Base-by-base conservation (phyloP, 1,140 invertebrate genomes). In the Ceratina australensis region DNA sequence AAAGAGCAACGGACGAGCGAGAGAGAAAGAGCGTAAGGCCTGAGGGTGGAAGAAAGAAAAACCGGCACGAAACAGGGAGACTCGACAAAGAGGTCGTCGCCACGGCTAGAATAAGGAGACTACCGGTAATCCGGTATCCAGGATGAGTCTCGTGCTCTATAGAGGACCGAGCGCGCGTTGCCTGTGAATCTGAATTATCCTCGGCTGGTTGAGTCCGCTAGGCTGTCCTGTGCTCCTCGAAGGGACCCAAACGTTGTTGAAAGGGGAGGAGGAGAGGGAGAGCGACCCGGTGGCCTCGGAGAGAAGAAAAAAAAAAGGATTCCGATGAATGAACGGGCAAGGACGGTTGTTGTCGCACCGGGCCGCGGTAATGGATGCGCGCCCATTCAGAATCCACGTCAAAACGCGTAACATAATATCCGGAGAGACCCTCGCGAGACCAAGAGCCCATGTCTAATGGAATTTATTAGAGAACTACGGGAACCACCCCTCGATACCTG, bases 351-450 rank as follows among this genome's bases (percentile, higher is more conserved):
- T 88, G 89, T 89, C 87, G 86, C 88, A 89, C 86, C 89, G 80
- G 88, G 87, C 87, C 74, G 72, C 80, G 16, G 88, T 89, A 90
- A 90, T 90, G 85, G 89, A 90, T 89, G 90, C 81, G 79, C 83
- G 80, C 82, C 89, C 85, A 90, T 91, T 91, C 77, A 90, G 59
- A 60, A 26, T 74, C 54, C 76, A 84, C 80, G 80, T 86, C 84
- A 83, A 85, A 89, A 90, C 83, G 89, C 84, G 89, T 91, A 91
- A 91, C 90, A 91, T 88, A 91, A 91, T 91, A 90, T 91, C 86
- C 33, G 33, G 67, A 85, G 86, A 85, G 86, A 81, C 81, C 85
- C 87, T 88, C 83, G 80, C 74, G 83, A 72, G 85, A 3, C 33
- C 84, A 89, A 90, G 87, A 87, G 87, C 84, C 89, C 90, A 88